Conservation (phyloP, 2,113 vertebrate genomes). For the Sapajus apella region DNA sequence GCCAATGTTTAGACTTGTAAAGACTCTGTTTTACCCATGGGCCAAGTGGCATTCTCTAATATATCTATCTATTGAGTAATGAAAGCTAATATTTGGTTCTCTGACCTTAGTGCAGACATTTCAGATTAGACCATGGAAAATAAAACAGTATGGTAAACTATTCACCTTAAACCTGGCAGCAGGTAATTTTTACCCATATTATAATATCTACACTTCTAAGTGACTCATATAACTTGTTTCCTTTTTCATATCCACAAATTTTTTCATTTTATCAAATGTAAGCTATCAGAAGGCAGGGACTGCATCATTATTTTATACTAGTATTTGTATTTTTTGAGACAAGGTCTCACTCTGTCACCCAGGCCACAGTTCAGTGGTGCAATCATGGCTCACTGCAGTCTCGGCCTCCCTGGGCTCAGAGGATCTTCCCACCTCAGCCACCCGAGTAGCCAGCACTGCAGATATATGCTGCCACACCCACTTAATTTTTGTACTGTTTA, state of each 20-base stretch:
- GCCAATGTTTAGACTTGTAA: background rate
- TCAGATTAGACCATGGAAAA: background rate
- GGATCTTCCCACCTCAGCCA: too few species aligned
- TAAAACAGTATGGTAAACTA: background rate
- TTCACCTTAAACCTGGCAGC: background rate
- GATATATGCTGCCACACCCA: too few species aligned
- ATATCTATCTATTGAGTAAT: background rate
- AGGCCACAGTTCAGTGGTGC: too few species aligned
- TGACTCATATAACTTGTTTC: background rate
- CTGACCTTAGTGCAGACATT: background rate
- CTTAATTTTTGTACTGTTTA: too few species aligned
- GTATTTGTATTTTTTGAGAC: too few species aligned
- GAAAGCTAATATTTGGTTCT: background rate
- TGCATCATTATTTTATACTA: background rate
- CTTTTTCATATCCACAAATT: background rate
- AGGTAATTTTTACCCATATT: background rate
- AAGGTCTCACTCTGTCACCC: too few species aligned
- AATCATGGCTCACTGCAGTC: too few species aligned
- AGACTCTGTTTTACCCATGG: too few species aligned
- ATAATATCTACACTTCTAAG: background rate
- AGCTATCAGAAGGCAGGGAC: background rate
- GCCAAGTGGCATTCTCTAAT: background rate
- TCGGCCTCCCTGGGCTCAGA: too few species aligned
- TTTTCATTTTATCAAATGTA: background rate
- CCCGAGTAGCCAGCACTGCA: too few species aligned